Conservation (phyloP, 2,113 vertebrate genomes). For the Orycteropus afer region DNA sequence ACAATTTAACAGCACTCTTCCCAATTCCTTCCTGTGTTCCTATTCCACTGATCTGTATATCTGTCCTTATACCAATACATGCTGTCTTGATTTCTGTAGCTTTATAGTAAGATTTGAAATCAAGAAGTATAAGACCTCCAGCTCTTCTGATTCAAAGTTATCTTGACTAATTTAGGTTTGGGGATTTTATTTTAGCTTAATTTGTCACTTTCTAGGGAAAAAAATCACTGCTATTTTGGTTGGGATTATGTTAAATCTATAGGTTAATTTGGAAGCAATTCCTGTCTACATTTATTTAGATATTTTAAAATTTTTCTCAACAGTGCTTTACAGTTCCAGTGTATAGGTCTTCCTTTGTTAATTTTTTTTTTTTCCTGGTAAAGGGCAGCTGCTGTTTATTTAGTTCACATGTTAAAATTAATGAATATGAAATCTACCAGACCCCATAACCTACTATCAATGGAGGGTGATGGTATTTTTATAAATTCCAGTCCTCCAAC, state of each 20-base stretch:
- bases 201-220: not conserved
- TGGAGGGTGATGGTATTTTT: no score
- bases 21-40: no score
- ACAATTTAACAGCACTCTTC: no score
- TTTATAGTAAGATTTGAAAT: not conserved
- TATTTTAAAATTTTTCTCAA: not conserved
- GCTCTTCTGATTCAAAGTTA: not conserved
- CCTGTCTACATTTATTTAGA: not conserved
- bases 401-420: no score
- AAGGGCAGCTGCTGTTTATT: no score
- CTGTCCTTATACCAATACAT: not conserved
- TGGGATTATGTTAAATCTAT: no score
- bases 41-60: no score
- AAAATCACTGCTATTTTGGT: not conserved
- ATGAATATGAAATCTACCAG: no score
- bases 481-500: no score
- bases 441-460: no score
- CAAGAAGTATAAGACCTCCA: not conserved
- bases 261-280: no score
- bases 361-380: no score
- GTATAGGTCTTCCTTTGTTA: not conserved
- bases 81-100: not conserved
- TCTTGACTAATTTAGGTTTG: not conserved
- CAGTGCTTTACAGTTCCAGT: not conserved
- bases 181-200: not conserved